These are phyloP conservation scores for Trematomus bernacchii DNA, from an alignment of 2,797 vertebrate genomes.

Conservation along the genomic window DNA sequence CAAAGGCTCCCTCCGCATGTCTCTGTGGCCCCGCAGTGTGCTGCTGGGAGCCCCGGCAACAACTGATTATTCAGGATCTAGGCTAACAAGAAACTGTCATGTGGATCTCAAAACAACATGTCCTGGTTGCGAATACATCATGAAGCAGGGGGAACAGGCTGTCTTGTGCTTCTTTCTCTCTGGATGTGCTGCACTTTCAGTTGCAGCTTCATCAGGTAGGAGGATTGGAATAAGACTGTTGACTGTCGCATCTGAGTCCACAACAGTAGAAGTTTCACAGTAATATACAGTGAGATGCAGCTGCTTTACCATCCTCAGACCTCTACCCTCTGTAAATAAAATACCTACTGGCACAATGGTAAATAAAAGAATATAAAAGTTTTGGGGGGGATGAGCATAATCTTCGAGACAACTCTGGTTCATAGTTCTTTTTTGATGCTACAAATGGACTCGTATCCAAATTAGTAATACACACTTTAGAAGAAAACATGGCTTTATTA, in stretches of 20 bases:
- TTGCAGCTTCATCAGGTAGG: slow-evolving; percentile 41
- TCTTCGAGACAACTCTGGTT: not conserved
- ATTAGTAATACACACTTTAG: not conserved
- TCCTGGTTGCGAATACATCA: slow-evolving; percentile 73
- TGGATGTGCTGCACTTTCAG: slow-evolving; percentile 38
- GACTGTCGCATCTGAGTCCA: slow-evolving; percentile 9
- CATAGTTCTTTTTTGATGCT: not conserved
- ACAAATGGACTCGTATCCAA: not conserved
- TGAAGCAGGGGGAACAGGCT: slow-evolving; percentile 60
- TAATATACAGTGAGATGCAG: not conserved
- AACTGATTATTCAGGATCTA: slow-evolving; percentile 79
- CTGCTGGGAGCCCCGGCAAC: slow-evolving; percentile 64
- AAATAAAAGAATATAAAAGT: not conserved
- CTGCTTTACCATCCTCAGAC: no score
- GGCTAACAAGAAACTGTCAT: slow-evolving; percentile 74
- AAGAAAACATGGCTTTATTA: not conserved
- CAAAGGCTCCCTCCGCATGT: slow-evolving; percentile 59
- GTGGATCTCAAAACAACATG: slow-evolving; percentile 74
- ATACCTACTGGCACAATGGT: not conserved
- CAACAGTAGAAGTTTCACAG: not conserved
- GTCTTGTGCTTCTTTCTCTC: slow-evolving; percentile 50
- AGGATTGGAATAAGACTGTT: slow-evolving; percentile 28
- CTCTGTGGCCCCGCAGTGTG: slow-evolving; percentile 63
- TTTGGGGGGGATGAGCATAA: not conserved
- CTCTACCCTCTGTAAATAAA: not conserved